Evolutionary conservation across 1,140 invertebrate species (phyloP), one percentile per base, ranked within the genome.

Genomic region (Oncopodura yosiiana): DNA sequence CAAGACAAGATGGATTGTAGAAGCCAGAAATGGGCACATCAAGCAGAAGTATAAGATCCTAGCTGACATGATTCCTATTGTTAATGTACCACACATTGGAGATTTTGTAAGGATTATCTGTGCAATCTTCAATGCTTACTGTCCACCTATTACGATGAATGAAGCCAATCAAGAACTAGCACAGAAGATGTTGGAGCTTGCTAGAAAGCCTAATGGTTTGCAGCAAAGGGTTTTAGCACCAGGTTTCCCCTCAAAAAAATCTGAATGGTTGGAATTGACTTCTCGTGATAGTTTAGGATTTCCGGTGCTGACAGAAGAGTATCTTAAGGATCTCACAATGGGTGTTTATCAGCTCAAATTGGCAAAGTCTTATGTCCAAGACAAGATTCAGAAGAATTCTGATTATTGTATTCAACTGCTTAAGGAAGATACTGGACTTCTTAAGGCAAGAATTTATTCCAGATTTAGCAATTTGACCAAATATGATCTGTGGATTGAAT

Each of bases 41-140:
- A 66, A 64, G 49, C 23, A 18, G 18, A 53, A 46, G 8, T 64
- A 56, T 24, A 61, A 61, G 27, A 49, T 63, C 2, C 49, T 65
- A 1, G 14, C 45, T 6, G n/a, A 51, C 9, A 16, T 30, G 1
- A 48, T 61, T 26, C 39, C 39, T 30, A 53, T 45, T 8, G 26
- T 19, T 1, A 34, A 56, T 34, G 34, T 59, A 24, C 53, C 44
- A 16, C 29, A 54, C 18, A 11, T 56, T 6, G 46, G 45, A 16
- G 30, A 49, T 1, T 49, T 23, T 43, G 42, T 56, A n/a, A 32
- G 30, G 6, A 49, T 56, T 6, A 24, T 18, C 0, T 56, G 53
- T 34, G 38, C 53, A 0, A 2, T 56, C 1, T 49, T 49, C 0
- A 56, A 56, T 43, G 53, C 53, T 1, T 56, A 53, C 23, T 8